A percentile compares a stretch with the other conserved stretches of the same genome.
phyloP scores from a whole-genome alignment of 1,140 invertebrate genomes.

The Zeugodacus cucurbitae region DNA sequence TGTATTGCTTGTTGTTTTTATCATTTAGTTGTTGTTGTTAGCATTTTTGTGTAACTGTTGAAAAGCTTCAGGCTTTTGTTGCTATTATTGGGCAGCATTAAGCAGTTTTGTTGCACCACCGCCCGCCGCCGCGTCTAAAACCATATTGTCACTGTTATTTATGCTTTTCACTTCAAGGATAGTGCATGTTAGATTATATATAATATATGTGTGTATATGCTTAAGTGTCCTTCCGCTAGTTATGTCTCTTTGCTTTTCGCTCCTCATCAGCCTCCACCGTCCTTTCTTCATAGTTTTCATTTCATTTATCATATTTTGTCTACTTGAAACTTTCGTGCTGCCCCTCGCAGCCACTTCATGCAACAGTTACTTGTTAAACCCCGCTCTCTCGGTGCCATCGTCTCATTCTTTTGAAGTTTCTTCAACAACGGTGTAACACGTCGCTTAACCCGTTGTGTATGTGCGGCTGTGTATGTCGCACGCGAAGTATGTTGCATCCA shows the following conservation, averaged over 20 bases:
- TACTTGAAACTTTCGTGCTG: not conserved
- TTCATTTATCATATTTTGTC: slow-evolving; percentile 16
- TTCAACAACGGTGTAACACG: not conserved
- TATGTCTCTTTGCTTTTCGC: not conserved
- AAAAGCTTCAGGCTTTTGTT: not conserved
- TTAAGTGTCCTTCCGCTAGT: not conserved
- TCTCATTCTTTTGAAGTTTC: not conserved
- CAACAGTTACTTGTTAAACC: not conserved
- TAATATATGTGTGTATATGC: not conserved
- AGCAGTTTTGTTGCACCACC: not conserved
- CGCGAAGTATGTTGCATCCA: not conserved
- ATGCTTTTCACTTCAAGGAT: not conserved
- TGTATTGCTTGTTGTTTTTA: not conserved
- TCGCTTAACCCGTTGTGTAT: not conserved
- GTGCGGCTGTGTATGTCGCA: not conserved
- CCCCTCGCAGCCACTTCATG: not conserved
- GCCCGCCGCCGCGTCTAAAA: not conserved
- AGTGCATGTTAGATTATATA: not conserved
- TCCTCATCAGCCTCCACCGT: not conserved
- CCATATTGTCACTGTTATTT: not conserved
- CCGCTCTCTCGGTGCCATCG: not conserved
- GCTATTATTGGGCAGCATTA: not conserved
- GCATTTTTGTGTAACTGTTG: not conserved
- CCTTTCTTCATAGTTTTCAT: not conserved
- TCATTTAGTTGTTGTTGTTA: no score